Conservation (phyloP, 1,140 invertebrate species). For the Holotrichia oblita region DNA sequence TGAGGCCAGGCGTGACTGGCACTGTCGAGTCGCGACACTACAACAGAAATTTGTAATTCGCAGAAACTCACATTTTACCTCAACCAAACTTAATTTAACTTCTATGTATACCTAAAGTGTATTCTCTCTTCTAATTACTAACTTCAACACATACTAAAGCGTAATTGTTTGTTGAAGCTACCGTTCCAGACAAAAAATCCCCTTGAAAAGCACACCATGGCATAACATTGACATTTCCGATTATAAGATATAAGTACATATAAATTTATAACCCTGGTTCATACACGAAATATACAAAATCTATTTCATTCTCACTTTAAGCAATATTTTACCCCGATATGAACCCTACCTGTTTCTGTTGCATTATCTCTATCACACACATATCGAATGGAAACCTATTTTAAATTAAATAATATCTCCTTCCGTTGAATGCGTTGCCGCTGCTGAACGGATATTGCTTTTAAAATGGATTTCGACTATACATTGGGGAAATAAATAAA, state of each 20-base stretch:
- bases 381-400: not conserved
- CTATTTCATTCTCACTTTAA: no score
- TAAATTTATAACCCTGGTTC: no score
- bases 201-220: not conserved
- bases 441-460: not conserved
- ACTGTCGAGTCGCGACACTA: no score
- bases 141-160: not conserved
- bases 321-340: no score
- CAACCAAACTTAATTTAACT: slow-evolving; percentile 19
- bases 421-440: not conserved
- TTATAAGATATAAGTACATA: not conserved
- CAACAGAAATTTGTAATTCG: no score
- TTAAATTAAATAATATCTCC: slow-evolving; percentile 1
- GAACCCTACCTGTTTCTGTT: not conserved
- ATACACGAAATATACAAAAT: no score
- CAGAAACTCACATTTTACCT: not conserved
- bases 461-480: slow-evolving; percentile 21
- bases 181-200: not conserved
- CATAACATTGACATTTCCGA: not conserved
- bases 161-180: not conserved
- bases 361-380: not conserved
- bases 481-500: slow-evolving; percentile 24
- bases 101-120: not conserved
- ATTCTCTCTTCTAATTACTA: not conserved
- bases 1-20: no score